Conservation (phyloP, 1,140 invertebrate genomes). For the Zaprionus vittiger region DNA sequence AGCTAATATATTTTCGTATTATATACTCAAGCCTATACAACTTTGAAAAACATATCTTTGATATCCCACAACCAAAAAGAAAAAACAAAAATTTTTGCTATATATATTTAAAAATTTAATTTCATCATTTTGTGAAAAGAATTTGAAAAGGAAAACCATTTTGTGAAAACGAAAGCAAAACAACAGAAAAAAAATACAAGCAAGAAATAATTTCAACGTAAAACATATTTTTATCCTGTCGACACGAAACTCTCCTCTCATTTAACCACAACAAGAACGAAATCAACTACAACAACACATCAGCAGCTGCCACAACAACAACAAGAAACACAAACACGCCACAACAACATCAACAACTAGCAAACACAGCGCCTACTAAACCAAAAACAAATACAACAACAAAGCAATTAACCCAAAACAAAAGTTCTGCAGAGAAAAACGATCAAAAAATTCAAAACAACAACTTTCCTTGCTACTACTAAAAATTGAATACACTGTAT, state of each 20-base stretch:
- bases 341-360: conserved; percentile 41
- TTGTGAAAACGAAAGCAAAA: conserved; percentile 10
- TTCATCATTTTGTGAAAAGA: conserved; percentile 37
- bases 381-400: conserved; percentile 40
- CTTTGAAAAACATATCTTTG: conserved; percentile 56
- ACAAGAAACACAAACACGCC: conserved; percentile 44
- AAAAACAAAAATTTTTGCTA: neutral
- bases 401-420: conserved; percentile 43
- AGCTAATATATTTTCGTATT: conserved; percentile 41
- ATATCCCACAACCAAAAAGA: conserved; percentile 29
- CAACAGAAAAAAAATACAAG: conserved; percentile 25
- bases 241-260: conserved; percentile 28
- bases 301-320: conserved; percentile 27
- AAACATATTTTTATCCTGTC: conserved; percentile 41
- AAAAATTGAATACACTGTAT: conserved; percentile 49
- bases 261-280: conserved; percentile 34
- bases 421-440: neutral
- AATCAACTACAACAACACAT: conserved; percentile 39
- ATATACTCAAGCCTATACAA: conserved; percentile 37
- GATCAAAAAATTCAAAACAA: conserved; percentile 16
- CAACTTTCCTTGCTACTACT: conserved; percentile 42
- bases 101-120: conserved; percentile 15
- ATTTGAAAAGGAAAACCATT: conserved; percentile 26
- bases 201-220: conserved; percentile 32
- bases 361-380: conserved; percentile 52